Percentiles rank a stretch among this genome's conserved stretches.
Evolutionary conservation across 1,140 invertebrate genomes (phyloP).

Genomic region (Brachystomella parvula): DNA sequence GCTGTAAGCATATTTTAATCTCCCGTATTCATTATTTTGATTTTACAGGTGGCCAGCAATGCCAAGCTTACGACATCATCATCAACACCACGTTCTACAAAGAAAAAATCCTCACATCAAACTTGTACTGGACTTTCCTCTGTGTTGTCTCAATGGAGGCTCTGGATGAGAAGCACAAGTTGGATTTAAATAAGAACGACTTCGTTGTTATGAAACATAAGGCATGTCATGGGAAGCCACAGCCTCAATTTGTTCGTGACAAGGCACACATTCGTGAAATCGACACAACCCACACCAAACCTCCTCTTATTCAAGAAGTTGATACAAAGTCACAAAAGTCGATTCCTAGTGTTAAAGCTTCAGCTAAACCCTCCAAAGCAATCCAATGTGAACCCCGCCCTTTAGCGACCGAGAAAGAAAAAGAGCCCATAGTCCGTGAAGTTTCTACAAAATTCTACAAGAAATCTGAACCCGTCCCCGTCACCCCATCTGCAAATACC

Average conservation of each 20-base stretch:
- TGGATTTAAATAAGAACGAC: constrained; percentile 50
- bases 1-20: not conserved
- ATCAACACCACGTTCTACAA: constrained; percentile 62
- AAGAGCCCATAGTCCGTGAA: not conserved
- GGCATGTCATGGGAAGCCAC: constrained; percentile 27
- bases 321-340: not conserved
- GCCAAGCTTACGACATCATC: constrained; percentile 66
- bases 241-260: constrained; percentile 27
- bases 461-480: not conserved
- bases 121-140: constrained; percentile 66
- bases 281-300: constrained; percentile 5
- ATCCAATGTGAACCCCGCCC: constrained; percentile 4
- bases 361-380: constrained; percentile 1
- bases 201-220: constrained; percentile 28
- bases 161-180: constrained; percentile 62
- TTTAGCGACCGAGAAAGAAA: constrained; percentile 2
- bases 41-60: constrained; percentile 52
- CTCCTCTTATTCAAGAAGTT: constrained; percentile 21
- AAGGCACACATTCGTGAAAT: constrained; percentile 14
- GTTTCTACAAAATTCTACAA: not conserved
- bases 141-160: constrained; percentile 65
- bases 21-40: constrained; percentile 25
- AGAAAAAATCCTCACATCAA: constrained; percentile 56
- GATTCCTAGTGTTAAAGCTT: not conserved
- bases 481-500: too few species aligned